Evolutionary conservation across 2,797 vertebrate genomes (phyloP).

Genomic region (Macroramphosus scolopax): DNA sequence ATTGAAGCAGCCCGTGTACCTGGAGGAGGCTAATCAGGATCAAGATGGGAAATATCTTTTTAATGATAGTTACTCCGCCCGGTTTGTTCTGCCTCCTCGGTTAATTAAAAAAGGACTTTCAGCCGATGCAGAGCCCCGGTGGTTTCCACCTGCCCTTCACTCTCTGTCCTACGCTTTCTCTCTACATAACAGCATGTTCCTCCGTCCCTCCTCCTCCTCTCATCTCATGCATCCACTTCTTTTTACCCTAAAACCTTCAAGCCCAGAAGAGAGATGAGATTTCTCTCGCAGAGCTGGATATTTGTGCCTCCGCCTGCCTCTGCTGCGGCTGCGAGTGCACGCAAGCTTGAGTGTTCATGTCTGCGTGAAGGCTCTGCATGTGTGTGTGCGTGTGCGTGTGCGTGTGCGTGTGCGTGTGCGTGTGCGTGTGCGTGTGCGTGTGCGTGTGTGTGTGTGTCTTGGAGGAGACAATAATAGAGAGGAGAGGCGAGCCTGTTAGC

Average conservation of each 20-base stretch:
- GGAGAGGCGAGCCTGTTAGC: constrained; percentile 43
- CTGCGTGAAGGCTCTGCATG: no score
- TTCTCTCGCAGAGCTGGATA: constrained; percentile 2
- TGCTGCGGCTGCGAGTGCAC: constrained; percentile 1
- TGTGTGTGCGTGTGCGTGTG: constrained; percentile 8
- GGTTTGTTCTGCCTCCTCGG: constrained; percentile 46
- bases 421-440: constrained; percentile 15
- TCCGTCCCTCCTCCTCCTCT: constrained; percentile 2
- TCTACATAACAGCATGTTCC: not conserved
- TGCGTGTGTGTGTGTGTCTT: constrained; percentile 15
- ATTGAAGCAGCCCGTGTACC: constrained; percentile 23
- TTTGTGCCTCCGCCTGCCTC: constrained; percentile 19
- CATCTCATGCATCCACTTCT: constrained; percentile 6
- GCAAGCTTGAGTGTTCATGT: constrained; percentile 7
- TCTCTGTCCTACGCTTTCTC: constrained; percentile 12
- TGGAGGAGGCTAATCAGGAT: constrained; percentile 52
- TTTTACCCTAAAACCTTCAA: constrained; percentile 7
- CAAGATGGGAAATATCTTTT: constrained; percentile 52
- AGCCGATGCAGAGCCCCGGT: constrained; percentile 44
- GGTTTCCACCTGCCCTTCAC: constrained; percentile 47
- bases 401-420: constrained; percentile 15
- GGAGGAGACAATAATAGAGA: constrained; percentile 37
- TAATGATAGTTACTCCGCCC: constrained; percentile 42
- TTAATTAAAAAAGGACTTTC: constrained; percentile 59
- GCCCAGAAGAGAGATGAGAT: constrained; percentile 10